These are phyloP conservation scores for Papilio xuthus DNA, from an alignment of 1,140 invertebrate species.

Conservation along the genomic window DNA sequence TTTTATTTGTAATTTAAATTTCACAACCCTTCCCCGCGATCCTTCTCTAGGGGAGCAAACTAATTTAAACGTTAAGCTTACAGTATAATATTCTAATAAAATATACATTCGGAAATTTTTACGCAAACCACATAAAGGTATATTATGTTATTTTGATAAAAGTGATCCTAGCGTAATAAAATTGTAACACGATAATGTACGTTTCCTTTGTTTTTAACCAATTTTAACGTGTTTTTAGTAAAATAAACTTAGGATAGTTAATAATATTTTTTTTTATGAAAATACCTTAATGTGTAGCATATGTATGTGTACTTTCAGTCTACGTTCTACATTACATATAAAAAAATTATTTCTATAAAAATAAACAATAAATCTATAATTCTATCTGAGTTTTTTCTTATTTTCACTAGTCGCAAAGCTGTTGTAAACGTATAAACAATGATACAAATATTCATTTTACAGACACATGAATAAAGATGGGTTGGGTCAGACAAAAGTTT, in stretches of 20 bases:
- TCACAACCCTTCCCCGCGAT: conserved; percentile 74
- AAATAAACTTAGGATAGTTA: no score
- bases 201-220: not conserved
- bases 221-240: no score
- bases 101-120: conserved; percentile 56
- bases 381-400: not conserved
- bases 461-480: conserved; percentile 47
- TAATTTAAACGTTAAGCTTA: conserved; percentile 80
- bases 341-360: no score
- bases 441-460: conserved; percentile 41
- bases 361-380: not conserved
- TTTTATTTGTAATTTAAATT: conserved; percentile 83
- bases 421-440: conserved; percentile 43
- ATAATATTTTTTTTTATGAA: no score
- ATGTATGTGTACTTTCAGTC: no score
- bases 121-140: conserved; percentile 33
- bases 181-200: not conserved
- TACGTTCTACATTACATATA: no score
- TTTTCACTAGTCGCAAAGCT: conserved; percentile 53
- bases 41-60: conserved; percentile 75
- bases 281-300: no score
- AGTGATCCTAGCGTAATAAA: not conserved
- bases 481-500: conserved; percentile 53
- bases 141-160: conserved; percentile 66
- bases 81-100: conserved; percentile 74